Evolutionary conservation across 2,888 invertebrate genomes (phyloP).

Genomic region (Leucozona laternaria): DNA sequence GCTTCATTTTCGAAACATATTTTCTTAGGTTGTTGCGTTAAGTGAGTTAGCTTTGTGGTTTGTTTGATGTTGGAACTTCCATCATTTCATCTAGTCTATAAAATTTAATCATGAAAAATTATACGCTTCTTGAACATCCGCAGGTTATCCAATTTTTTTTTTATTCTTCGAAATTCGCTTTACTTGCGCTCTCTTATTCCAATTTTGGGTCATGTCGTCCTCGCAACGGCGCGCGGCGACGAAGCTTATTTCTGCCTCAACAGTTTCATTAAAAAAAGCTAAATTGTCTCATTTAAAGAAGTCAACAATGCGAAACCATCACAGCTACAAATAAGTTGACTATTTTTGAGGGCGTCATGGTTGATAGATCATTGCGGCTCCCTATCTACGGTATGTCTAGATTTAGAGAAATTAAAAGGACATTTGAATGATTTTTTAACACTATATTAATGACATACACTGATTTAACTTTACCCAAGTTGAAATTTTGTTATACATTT

Average conservation of each 20-base stretch:
- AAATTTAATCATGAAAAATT: conserved; percentile 5
- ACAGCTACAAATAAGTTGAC: not conserved
- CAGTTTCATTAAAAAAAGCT: not conserved
- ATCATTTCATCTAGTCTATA: not conserved
- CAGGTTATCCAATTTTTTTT: not conserved
- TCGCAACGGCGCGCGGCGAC: too few species aligned
- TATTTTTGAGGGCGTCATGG: not conserved
- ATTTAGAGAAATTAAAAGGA: not conserved
- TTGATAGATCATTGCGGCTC: not conserved
- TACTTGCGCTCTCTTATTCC: not conserved
- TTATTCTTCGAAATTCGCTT: not conserved
- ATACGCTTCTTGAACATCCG: not conserved
- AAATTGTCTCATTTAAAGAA: not conserved
- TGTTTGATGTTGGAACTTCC: conserved; percentile 7
- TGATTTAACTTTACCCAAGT: not conserved
- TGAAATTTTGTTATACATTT: not conserved
- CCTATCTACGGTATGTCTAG: not conserved
- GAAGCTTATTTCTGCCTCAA: conserved; percentile 2
- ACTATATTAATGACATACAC: not conserved
- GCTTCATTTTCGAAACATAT: not conserved
- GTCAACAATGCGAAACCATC: not conserved
- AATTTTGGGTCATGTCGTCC: not conserved
- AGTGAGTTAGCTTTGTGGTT: not conserved
- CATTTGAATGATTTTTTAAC: not conserved
- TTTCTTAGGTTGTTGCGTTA: not conserved